A percentile compares a stretch with the other conserved stretches of the same genome.
Conservation (phyloP, 35 echinoderm and acorn worm species). For the Eucidaris tribuloides region DNA sequence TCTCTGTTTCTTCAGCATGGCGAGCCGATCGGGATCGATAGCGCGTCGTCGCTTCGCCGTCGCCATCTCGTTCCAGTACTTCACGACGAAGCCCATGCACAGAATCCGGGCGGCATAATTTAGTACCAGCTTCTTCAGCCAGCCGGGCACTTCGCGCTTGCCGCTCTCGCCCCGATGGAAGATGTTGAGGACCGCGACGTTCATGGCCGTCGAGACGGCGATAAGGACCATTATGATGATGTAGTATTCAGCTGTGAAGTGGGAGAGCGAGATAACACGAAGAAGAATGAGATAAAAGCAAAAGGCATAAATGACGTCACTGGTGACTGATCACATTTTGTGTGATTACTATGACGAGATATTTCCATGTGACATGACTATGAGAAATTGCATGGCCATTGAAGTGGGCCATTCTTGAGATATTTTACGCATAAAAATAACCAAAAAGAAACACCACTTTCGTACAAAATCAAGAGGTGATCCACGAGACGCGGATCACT, state of each 20-base stretch:
- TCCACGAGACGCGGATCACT: too few species aligned
- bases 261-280: not conserved
- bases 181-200: slow-evolving; percentile 84
- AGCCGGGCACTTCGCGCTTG: slow-evolving; percentile 67
- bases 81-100: slow-evolving; percentile 69
- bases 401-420: too few species aligned
- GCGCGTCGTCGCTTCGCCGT: slow-evolving; percentile 19
- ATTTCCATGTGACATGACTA: too few species aligned
- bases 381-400: too few species aligned
- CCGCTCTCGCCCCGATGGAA: slow-evolving; percentile 71
- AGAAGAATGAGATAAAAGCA: too few species aligned
- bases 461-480: too few species aligned
- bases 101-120: slow-evolving; percentile 75
- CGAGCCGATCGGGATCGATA: slow-evolving; percentile 50
- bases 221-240: slow-evolving; percentile 90
- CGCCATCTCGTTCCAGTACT: slow-evolving; percentile 44
- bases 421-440: too few species aligned
- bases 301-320: too few species aligned
- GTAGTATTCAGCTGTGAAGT: slow-evolving; percentile 78
- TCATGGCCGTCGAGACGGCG: slow-evolving; percentile 91
- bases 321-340: too few species aligned
- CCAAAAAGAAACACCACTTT: too few species aligned
- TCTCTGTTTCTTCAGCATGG: slow-evolving; percentile 55
- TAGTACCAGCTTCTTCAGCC: slow-evolving; percentile 74
- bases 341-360: too few species aligned